A percentile compares a stretch with the other conserved stretches of the same genome.
phyloP scores from a whole-genome alignment of 1,140 invertebrate genomes.

The Tetramorium alpestre region DNA sequence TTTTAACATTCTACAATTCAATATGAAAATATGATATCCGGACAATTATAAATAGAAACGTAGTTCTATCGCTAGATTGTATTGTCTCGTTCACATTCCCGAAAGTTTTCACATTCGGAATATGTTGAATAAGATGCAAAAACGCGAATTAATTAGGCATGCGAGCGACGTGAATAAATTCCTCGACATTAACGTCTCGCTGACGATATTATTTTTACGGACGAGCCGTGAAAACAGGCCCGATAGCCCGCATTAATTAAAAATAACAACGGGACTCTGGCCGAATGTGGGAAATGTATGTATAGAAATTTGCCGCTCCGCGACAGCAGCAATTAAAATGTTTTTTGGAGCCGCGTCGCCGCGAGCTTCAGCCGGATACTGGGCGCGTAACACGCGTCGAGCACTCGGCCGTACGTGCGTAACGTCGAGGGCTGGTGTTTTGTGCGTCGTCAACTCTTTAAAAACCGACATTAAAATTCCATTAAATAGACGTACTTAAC shows the following conservation, averaged over 20 bases:
- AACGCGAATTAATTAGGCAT: slow-evolving; percentile 44
- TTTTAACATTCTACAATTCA: not conserved
- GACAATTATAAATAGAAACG: not conserved
- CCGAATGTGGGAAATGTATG: slow-evolving; percentile 56
- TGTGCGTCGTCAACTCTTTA: slow-evolving; percentile 41
- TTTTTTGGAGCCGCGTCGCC: slow-evolving; percentile 47
- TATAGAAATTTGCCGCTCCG: slow-evolving; percentile 43
- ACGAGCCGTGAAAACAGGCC: slow-evolving; percentile 50
- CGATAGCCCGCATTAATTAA: slow-evolving; percentile 59
- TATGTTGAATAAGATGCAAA: slow-evolving; percentile 35
- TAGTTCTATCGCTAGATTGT: not conserved
- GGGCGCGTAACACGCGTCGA: slow-evolving; percentile 49
- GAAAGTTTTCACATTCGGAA: slow-evolving; percentile 18
- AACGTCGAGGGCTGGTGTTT: slow-evolving; percentile 23
- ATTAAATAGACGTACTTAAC: slow-evolving; percentile 73
- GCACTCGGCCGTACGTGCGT: slow-evolving; percentile 48
- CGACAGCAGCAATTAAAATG: slow-evolving; percentile 65
- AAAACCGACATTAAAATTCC: slow-evolving; percentile 71
- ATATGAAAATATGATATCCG: not conserved
- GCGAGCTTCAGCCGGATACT: slow-evolving; percentile 37
- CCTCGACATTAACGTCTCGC: slow-evolving; percentile 27
- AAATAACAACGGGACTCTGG: slow-evolving; percentile 52
- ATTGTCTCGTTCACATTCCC: not conserved
- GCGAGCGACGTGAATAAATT: slow-evolving; percentile 37
- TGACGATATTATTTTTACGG: slow-evolving; percentile 53